phyloP scores from a whole-genome alignment of 1,140 invertebrate species.

The Scaptomyza hsui region DNA sequence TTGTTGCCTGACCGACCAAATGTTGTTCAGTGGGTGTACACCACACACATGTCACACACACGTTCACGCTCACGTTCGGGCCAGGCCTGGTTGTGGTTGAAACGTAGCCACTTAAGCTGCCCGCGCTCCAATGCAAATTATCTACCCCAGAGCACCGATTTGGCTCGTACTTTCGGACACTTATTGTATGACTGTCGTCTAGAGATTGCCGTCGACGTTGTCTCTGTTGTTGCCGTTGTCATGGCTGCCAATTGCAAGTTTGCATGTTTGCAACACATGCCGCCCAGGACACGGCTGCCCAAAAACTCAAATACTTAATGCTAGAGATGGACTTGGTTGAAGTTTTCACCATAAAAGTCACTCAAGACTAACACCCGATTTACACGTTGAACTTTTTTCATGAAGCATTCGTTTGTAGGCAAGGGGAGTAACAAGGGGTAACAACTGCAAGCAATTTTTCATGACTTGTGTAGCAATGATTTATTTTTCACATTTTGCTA shows the following conservation, averaged over 20 bases:
- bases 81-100: constrained; percentile 2
- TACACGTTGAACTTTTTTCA: no score
- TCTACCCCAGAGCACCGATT: constrained; percentile 69
- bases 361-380: no score
- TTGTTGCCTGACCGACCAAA: not conserved
- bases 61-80: no score
- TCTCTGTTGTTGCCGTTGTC: constrained; percentile 26
- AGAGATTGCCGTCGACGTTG: constrained; percentile 43
- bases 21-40: constrained; percentile 33
- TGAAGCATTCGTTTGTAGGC: no score
- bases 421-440: no score
- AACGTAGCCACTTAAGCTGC: constrained; percentile 71
- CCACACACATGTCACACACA: constrained; percentile 41
- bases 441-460: no score
- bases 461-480: no score
- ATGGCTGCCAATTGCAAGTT: constrained; percentile 59
- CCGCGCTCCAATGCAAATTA: constrained; percentile 72
- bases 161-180: constrained; percentile 65
- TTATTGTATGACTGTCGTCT: constrained; percentile 65
- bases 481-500: no score
- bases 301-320: not conserved
- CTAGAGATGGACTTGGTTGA: constrained; percentile 19
- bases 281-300: constrained; percentile 48
- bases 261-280: constrained; percentile 52
- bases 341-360: no score